Evolutionary conservation across 2,888 invertebrate species (phyloP).

Genomic region (Ormia ochracea): DNA sequence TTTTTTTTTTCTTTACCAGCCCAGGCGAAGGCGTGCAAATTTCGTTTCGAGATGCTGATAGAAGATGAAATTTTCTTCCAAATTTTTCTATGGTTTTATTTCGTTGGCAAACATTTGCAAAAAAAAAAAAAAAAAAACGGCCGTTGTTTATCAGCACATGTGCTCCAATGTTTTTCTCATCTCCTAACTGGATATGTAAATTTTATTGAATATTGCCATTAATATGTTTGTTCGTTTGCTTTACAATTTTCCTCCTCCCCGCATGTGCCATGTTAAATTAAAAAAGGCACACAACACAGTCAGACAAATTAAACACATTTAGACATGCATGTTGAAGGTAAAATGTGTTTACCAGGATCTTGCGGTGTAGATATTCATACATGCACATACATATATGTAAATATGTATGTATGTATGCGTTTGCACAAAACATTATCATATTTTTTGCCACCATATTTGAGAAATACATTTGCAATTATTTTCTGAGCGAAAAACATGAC

Average conservation of each 20-base stretch:
- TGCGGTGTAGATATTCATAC: neutral
- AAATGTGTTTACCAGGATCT: conserved; percentile 29
- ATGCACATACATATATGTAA: neutral
- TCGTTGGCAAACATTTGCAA: conserved; percentile 35
- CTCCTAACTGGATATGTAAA: conserved; percentile 36
- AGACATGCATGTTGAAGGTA: neutral
- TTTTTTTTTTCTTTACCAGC: neutral
- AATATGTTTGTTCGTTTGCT: conserved; percentile 46
- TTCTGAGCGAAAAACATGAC: too few species aligned
- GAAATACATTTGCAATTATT: too few species aligned
- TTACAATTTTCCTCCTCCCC: neutral
- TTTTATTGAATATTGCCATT: conserved; percentile 56
- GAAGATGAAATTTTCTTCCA: conserved; percentile 12
- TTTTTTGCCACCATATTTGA: too few species aligned
- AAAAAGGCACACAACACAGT: neutral
- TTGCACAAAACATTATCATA: too few species aligned
- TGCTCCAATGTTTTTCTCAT: neutral
- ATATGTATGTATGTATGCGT: neutral
- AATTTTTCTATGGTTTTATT: conserved; percentile 7
- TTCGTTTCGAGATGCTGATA: conserved; percentile 24
- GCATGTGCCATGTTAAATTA: conserved; percentile 13
- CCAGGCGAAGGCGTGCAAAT: conserved; percentile 30
- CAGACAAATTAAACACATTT: neutral
- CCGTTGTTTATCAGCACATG: conserved; percentile 8
- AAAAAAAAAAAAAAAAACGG: too few species aligned